Conservation (phyloP, 2,888 invertebrate species). For the Pimpla rufipes region DNA sequence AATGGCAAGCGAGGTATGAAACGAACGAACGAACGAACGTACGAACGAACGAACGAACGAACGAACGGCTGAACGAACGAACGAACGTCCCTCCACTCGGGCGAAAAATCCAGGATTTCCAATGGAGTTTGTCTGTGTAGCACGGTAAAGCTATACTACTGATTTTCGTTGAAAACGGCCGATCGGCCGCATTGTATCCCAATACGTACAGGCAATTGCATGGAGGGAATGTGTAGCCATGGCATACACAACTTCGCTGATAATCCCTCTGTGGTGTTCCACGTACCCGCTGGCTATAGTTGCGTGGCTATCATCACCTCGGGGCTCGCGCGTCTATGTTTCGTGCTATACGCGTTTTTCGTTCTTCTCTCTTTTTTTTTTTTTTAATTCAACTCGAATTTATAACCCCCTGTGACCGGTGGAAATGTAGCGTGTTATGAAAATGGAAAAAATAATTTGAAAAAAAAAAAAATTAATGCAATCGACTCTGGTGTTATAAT, state of each 20-base stretch:
- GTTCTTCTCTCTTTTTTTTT: background rate
- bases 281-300: background rate
- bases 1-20: constrained; percentile 70
- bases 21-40: constrained; percentile 52
- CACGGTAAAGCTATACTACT: background rate
- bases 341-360: background rate
- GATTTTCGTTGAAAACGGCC: constrained; percentile 13
- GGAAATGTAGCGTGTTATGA: background rate
- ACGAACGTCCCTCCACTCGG: constrained; percentile 48
- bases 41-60: no score
- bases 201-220: constrained; percentile 20
- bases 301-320: constrained; percentile 8
- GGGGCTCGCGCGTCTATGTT: background rate
- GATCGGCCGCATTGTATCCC: background rate
- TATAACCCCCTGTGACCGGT: background rate
- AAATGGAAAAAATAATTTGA: background rate
- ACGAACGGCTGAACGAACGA: constrained; percentile 58
- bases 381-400: background rate
- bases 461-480: background rate
- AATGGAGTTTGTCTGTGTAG: constrained; percentile 15
- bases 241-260: constrained; percentile 25
- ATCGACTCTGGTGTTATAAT: background rate
- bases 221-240: background rate
- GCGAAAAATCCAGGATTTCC: constrained; percentile 43
- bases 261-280: constrained; percentile 33